These are phyloP conservation scores for Manis javanica DNA, from an alignment of 2,797 vertebrate genomes.

Conservation along the genomic window DNA sequence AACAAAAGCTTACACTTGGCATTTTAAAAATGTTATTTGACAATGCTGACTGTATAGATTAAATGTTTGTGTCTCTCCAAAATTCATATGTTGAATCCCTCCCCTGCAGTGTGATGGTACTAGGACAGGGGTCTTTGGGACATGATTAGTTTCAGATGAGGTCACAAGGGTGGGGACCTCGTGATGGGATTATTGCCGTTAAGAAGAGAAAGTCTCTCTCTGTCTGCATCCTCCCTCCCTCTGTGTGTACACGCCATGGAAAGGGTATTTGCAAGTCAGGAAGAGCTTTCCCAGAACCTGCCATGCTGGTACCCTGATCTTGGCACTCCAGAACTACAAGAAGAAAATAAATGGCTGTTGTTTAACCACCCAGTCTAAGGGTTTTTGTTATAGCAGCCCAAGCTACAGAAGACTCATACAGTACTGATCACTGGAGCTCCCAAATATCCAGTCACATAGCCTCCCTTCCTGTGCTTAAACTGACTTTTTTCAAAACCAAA, in stretches of 20 bases:
- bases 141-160: background rate
- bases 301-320: background rate
- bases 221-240: background rate
- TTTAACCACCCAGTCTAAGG: background rate
- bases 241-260: background rate
- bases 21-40: background rate
- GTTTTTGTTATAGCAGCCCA: background rate
- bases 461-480: background rate
- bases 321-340: background rate
- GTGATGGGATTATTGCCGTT: background rate
- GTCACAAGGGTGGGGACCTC: background rate
- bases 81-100: background rate
- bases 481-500: background rate
- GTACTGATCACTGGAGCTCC: background rate
- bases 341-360: background rate
- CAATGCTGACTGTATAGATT: background rate
- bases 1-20: background rate
- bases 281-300: background rate
- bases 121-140: background rate
- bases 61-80: background rate
- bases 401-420: background rate
- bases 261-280: background rate
- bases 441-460: background rate
- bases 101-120: background rate
- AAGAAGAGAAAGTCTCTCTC: background rate